A percentile compares a stretch with the other conserved stretches of the same genome.
Conservation (phyloP, 37 sponge, comb jelly and placozoan species). For the Theonella swinhoei region DNA sequence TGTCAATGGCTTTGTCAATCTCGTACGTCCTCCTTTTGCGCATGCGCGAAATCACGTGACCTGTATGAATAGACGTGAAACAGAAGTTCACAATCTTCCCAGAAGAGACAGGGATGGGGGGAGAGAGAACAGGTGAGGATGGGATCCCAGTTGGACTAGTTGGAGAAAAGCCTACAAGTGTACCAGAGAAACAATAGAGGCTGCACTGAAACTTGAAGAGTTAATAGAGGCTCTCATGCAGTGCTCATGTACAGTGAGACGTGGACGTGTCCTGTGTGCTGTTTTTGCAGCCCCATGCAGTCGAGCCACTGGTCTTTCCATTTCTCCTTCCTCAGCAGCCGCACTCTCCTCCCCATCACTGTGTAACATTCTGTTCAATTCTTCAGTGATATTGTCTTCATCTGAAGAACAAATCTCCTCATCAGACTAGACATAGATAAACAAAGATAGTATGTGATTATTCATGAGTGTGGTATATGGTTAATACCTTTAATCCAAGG, state of each 20-base stretch:
- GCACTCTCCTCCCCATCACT: conserved; percentile 11
- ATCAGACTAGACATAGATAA: not conserved
- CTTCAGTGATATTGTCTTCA: conserved; percentile 18
- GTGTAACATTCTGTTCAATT: conserved; percentile 21
- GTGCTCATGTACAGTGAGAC: not conserved
- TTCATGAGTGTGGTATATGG: not conserved
- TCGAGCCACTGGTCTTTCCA: not conserved
- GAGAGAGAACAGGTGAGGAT: not conserved
- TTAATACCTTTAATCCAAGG: conserved; percentile 38
- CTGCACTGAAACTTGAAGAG: no score
- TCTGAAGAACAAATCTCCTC: conserved; percentile 20
- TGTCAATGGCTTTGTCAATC: no score
- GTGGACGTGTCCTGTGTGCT: not conserved
- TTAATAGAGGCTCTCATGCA: not conserved
- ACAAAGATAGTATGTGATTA: not conserved
- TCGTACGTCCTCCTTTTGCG: no score
- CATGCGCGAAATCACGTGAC: no score
- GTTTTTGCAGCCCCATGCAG: not conserved
- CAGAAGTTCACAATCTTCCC: conserved; percentile 6
- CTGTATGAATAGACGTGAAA: no score
- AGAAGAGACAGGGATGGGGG: not conserved
- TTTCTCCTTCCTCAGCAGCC: not conserved
- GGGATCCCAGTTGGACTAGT: not conserved
- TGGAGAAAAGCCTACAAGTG: not conserved
- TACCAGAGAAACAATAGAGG: no score